Evolutionary conservation across 2,113 vertebrate species (phyloP).

Genomic region (Entelurus aequoreus): DNA sequence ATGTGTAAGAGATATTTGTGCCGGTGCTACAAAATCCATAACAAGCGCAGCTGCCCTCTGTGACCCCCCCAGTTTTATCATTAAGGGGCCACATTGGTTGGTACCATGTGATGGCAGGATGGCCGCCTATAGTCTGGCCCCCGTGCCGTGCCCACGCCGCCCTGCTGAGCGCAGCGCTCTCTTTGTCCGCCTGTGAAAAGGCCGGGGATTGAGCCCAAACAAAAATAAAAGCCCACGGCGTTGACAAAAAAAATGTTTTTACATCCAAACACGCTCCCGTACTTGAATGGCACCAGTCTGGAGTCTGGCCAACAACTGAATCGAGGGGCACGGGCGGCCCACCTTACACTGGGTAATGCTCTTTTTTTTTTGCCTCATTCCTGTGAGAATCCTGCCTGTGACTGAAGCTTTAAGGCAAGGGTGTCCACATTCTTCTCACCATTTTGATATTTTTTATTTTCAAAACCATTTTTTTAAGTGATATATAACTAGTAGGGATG

Average conservation of each 20-base stretch:
- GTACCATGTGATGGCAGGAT: constrained; percentile 85
- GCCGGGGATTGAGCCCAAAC: constrained; percentile 84
- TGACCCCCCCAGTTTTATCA: constrained; percentile 75
- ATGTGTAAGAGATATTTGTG: too few relatives aligned
- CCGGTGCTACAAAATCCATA: constrained; percentile 1
- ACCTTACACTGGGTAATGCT: too few relatives aligned
- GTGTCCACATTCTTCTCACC: too few relatives aligned
- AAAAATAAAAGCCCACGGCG: constrained; percentile 77
- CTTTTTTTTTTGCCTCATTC: too few relatives aligned
- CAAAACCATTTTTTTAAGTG: too few relatives aligned
- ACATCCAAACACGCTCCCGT: constrained; percentile 51
- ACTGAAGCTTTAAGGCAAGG: too few relatives aligned
- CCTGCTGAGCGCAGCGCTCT: constrained; percentile 89
- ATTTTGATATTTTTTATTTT: too few relatives aligned
- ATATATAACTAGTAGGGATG: too few relatives aligned
- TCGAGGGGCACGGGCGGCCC: too few relatives aligned
- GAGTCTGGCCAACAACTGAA: constrained; percentile 76
- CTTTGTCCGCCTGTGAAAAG: constrained; percentile 82
- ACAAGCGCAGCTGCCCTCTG: constrained; percentile 85
- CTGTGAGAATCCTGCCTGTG: too few relatives aligned
- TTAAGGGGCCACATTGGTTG: constrained; percentile 86
- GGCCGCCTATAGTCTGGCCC: constrained; percentile 82
- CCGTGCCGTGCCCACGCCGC: constrained; percentile 78
- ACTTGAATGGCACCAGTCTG: constrained; percentile 77
- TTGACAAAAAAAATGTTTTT: constrained; percentile 83